These are phyloP conservation scores for Coleophora deauratella DNA, from an alignment of 2,888 invertebrate species.

Conservation along the genomic window DNA sequence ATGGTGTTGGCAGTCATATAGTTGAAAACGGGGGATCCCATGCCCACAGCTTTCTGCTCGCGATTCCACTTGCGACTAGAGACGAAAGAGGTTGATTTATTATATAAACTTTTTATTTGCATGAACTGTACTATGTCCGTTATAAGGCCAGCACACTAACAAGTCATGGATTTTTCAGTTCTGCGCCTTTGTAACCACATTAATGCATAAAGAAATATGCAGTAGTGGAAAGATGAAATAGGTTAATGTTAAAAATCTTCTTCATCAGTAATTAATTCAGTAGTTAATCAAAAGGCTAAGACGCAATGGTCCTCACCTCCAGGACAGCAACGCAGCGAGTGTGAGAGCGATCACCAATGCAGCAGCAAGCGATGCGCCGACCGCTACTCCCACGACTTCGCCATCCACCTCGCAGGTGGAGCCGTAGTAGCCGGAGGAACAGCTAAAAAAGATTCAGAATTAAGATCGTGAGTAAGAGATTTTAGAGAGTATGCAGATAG, in stretches of 20 bases:
- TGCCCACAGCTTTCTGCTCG: slow-evolving; percentile 84
- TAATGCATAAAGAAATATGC: too few relatives aligned
- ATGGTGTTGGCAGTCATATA: slow-evolving; percentile 87
- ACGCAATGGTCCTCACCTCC: slow-evolving; percentile 89
- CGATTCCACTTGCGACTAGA: slow-evolving; percentile 90
- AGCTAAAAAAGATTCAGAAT: slow-evolving; percentile 58
- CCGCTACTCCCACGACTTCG: slow-evolving; percentile 92
- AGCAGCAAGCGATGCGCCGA: slow-evolving; percentile 91
- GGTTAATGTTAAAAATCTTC: too few relatives aligned
- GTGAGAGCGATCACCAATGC: slow-evolving; percentile 91
- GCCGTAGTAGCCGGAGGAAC: slow-evolving; percentile 91
- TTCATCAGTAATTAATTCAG: too few relatives aligned
- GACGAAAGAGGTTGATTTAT: slow-evolving; percentile 7
- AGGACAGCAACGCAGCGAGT: slow-evolving; percentile 88
- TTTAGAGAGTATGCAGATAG: too few relatives aligned
- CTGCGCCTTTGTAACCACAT: too few relatives aligned
- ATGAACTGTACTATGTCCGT: too few relatives aligned
- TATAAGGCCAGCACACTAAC: too few relatives aligned
- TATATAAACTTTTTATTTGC: neutral
- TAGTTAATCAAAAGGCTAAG: too few relatives aligned
- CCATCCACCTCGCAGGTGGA: slow-evolving; percentile 92
- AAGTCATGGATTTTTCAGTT: too few relatives aligned
- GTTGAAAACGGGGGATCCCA: slow-evolving; percentile 89
- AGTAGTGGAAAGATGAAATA: too few relatives aligned
- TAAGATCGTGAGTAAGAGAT: too few relatives aligned